phyloP scores from a whole-genome alignment of 2,113 vertebrate species.

The Falcunculus frontatus region DNA sequence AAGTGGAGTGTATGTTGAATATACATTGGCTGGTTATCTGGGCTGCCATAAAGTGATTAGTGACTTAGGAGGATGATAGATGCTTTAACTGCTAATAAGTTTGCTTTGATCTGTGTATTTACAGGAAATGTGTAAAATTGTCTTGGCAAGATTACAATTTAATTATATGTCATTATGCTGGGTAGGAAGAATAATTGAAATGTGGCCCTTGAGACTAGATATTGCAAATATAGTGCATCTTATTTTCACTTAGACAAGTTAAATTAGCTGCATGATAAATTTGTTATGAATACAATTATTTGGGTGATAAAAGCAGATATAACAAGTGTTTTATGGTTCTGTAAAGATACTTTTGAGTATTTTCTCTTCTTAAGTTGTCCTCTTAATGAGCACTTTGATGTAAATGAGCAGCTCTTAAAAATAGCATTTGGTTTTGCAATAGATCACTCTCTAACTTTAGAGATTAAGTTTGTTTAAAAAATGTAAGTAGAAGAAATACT shows the following conservation, averaged over 20 bases:
- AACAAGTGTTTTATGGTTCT: constrained; percentile 36
- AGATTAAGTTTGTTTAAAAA: neutral
- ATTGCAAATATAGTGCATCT: constrained; percentile 71
- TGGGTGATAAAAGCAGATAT: constrained; percentile 67
- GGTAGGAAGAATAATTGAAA: constrained; percentile 79
- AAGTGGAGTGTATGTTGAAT: constrained; percentile 28
- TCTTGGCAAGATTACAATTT: constrained; percentile 70
- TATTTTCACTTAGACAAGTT: constrained; percentile 76
- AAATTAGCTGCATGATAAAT: constrained; percentile 76
- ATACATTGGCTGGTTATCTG: constrained; percentile 32
- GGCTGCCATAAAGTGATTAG: constrained; percentile 44
- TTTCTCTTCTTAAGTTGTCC: neutral
- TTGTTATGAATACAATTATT: constrained; percentile 77
- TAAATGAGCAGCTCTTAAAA: neutral
- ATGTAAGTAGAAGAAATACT: neutral
- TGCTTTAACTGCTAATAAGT: constrained; percentile 61
- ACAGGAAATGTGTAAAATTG: constrained; percentile 69
- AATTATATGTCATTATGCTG: constrained; percentile 73
- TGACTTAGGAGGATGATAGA: constrained; percentile 49
- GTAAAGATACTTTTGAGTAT: constrained; percentile 1
- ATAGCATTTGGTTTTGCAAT: neutral
- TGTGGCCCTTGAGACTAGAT: constrained; percentile 65
- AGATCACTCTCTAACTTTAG: neutral
- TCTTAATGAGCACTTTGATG: neutral
- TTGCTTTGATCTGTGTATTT: constrained; percentile 72